These are phyloP conservation scores for Poeciliopsis gracilis DNA, from an alignment of 2,797 vertebrate genomes.

Conservation along the genomic window DNA sequence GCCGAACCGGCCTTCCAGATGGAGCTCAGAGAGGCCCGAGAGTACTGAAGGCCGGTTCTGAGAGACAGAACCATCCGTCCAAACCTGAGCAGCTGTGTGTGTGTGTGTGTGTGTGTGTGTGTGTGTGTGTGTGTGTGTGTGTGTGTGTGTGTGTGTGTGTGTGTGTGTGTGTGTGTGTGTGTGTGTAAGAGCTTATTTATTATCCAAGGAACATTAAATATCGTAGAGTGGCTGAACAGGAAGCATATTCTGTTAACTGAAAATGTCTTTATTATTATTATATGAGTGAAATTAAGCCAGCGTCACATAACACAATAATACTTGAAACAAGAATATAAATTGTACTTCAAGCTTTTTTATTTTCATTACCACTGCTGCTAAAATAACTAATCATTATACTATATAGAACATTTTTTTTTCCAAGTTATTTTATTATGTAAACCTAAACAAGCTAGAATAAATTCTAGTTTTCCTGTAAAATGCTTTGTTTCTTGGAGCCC, in stretches of 20 bases:
- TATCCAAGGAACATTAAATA: neutral
- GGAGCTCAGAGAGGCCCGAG: slow-evolving; percentile 87
- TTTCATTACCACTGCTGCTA: neutral
- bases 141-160: neutral
- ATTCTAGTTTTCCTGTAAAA: neutral
- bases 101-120: no score
- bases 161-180: neutral
- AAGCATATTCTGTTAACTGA: neutral
- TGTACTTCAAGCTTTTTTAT: neutral
- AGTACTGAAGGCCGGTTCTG: slow-evolving; percentile 77
- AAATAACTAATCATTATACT: neutral
- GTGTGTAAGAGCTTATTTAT: neutral
- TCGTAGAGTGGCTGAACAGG: neutral
- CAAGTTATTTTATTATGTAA: neutral
- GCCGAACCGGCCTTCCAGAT: slow-evolving; percentile 82
- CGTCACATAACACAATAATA: neutral
- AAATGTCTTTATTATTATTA: neutral
- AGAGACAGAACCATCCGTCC: neutral
- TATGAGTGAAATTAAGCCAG: neutral
- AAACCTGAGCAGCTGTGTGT: neutral
- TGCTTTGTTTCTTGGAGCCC: neutral
- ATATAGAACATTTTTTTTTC: neutral
- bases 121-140: no score
- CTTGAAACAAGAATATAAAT: neutral
- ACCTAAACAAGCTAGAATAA: neutral